Conservation (phyloP, 2,113 vertebrate species). For the Toxotes jaculatrix region DNA sequence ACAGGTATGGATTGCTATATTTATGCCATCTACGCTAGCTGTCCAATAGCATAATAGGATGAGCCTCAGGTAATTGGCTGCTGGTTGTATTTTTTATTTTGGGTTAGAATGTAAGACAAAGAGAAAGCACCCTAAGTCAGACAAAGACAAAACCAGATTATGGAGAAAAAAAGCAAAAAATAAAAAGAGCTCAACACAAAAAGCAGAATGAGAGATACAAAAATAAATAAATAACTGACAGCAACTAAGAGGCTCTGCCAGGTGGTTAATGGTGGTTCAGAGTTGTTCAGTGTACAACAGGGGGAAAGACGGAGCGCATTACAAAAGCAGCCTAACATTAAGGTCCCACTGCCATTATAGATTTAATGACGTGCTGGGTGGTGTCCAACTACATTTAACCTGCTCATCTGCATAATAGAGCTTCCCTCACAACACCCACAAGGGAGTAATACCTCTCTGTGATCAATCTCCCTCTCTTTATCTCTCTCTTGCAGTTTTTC, state of each 20-base stretch:
- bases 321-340: constrained; percentile 57
- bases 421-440: constrained; percentile 55
- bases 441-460: constrained; percentile 50
- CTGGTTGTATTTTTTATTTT: constrained; percentile 54
- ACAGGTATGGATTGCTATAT: constrained; percentile 54
- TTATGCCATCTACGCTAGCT: constrained; percentile 41
- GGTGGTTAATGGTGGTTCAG: constrained; percentile 58
- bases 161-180: neutral
- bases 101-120: constrained; percentile 15
- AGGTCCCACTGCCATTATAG: constrained; percentile 60
- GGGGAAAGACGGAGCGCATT: constrained; percentile 40
- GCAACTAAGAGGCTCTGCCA: constrained; percentile 12
- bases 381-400: constrained; percentile 67
- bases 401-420: constrained; percentile 79
- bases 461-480: constrained; percentile 64
- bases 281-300: constrained; percentile 35
- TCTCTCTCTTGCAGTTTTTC: constrained; percentile 38
- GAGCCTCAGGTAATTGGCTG: constrained; percentile 56
- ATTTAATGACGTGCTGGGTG: constrained; percentile 73
- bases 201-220: neutral
- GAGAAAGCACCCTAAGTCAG: neutral
- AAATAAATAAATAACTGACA: neutral
- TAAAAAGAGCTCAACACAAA: neutral
- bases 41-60: constrained; percentile 45
- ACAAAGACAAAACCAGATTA: constrained; percentile 9